Evolutionary conservation across 2,888 invertebrate genomes (phyloP), one percentile per base, ranked within the genome.

Genomic region (Epsilonema sp.): DNA sequence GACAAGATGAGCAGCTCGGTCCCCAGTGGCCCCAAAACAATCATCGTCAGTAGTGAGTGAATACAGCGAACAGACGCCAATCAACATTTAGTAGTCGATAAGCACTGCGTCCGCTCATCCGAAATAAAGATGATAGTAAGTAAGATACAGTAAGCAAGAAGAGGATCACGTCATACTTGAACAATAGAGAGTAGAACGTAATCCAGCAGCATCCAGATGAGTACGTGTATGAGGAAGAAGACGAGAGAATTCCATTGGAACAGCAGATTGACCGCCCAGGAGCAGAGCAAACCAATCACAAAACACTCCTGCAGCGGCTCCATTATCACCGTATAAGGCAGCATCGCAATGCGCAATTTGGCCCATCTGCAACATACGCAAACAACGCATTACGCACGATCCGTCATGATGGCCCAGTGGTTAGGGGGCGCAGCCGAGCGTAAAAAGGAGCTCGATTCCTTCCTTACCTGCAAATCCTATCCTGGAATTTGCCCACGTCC

Each of bases 241-340:
- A 83, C 82, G 53, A 87, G 72, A 1, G 84, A 80, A 67, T 89
- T 84, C 74, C 85, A 82, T 54, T 78, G 77, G 60, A 92, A 82
- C 31, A 94, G 72, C 53, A 71, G 68, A 46, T 77, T 77, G 2
- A 80, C 78, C 0, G 89, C 80, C 82, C 85, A 85, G 1, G 89
- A 80, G 26, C 85, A 80, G 61, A 82, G 76, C n/a, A 83, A 78
- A 39, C 94, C 92, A 38, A 87, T 75, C 25, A 92, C 75, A 71
- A 97, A 74, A 66, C 94, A 94, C 71, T 97, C 92, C 44, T 84
- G 83, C 42, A 94, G 72, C 19, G 94, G 97, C 68, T 97, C 97
- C 51, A 92, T 72, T 38, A 94, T 61, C 53, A 87, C 81, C 39
- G 83, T 82, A 31, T 79, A 76, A 1, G 97, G 94, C 52, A 92